Base-by-base conservation (phyloP, 2,113 vertebrate species). In the Chaetura pelagica region DNA sequence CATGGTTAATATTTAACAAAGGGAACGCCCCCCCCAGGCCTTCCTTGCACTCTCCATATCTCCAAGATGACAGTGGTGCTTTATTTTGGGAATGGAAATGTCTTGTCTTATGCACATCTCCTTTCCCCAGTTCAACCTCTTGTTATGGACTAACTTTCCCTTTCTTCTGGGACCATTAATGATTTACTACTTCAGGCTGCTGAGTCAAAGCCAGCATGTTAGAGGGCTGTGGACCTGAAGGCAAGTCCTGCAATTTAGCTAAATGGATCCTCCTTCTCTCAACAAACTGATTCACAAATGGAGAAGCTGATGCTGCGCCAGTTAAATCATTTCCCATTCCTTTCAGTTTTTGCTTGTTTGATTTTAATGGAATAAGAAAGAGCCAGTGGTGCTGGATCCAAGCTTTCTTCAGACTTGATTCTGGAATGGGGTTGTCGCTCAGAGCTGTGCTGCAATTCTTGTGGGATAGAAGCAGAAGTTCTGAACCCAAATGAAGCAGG, bases 1-100 rank as follows among this genome's bases (percentile, higher is more conserved):
- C 10, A 13, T 38, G 21, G 90, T 97, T 95, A 97, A 97, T 97
- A 97, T 96, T 97, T 97, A 95, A 96, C 87, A 86, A 89, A 71
- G 55, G 29, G 72, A 91, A 90, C 0, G 62, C 73, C 80, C 95
- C n/a, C n/a, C n/a, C n/a, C n/a, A n/a, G n/a, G n/a, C n/a, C 52
- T 64, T 61, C 89, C 2, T 2, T 16, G 30, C 0, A 2, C 67
- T 63, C 24, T 85, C 59, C 74, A 8, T 73, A 84, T 35, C 89
- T 38, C 68, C 73, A 72, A 58, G 64, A 94, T 10, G 59, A 91
- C 63, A 69, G 51, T 0, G 0, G 42, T 42, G 23, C 52, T 83
- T 92, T 94, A 86, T 94, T 97, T 94, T 76, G 86, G 87, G 88
- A 95, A 83, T 57, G 74, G 90, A 83, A 93, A 83, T 38, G 7